phyloP scores from a whole-genome alignment of 2,797 vertebrate species.

The Enoplosus armatus region DNA sequence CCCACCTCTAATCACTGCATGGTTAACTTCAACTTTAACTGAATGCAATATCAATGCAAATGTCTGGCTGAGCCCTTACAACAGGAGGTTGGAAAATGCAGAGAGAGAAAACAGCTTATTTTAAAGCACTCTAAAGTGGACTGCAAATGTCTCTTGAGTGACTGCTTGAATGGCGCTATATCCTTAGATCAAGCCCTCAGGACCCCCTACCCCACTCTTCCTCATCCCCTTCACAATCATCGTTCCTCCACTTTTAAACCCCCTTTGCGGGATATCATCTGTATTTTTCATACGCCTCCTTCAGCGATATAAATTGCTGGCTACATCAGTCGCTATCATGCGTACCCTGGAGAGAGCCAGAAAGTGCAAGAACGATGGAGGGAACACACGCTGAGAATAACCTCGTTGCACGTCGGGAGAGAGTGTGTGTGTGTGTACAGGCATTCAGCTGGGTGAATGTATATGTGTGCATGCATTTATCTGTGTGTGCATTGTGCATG shows the following conservation, averaged over 20 bases:
- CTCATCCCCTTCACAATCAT: slow-evolving; percentile 16
- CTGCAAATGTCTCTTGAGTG: slow-evolving; percentile 45
- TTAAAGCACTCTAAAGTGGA: slow-evolving; percentile 44
- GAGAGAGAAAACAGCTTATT: slow-evolving; percentile 4
- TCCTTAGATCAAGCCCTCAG: slow-evolving; percentile 35
- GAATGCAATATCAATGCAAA: neutral
- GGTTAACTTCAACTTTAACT: neutral
- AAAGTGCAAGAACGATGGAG: slow-evolving; percentile 63
- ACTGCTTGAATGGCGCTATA: slow-evolving; percentile 39
- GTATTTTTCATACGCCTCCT: slow-evolving; percentile 72
- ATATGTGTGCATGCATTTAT: neutral
- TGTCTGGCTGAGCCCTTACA: neutral
- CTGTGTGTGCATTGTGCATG: neutral
- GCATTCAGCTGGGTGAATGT: slow-evolving; percentile 8
- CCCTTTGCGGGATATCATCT: slow-evolving; percentile 68
- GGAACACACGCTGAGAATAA: slow-evolving; percentile 66
- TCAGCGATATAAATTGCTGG: slow-evolving; percentile 74
- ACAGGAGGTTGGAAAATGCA: neutral
- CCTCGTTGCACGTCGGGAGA: slow-evolving; percentile 34
- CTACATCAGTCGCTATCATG: slow-evolving; percentile 70
- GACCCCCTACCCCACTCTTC: slow-evolving; percentile 11
- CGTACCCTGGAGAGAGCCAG: slow-evolving; percentile 66
- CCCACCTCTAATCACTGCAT: neutral
- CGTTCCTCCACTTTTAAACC: slow-evolving; percentile 58
- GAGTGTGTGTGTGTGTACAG: slow-evolving; percentile 4